Evolutionary conservation across 2,888 invertebrate species (phyloP).

Genomic region (Clivina fossor): DNA sequence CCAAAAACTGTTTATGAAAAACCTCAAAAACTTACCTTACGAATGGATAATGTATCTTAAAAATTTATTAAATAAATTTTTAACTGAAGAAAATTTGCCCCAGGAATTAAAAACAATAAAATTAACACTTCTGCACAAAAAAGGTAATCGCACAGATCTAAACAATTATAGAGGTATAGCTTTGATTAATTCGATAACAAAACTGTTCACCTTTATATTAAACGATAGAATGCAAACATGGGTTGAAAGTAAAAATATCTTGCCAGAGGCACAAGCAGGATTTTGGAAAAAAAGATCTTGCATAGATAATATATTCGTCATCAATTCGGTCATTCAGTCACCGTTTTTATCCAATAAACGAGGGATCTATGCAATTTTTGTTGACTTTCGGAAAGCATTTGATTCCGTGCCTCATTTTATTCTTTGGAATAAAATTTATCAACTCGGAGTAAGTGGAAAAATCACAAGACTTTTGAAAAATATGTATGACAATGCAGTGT

Average conservation of each 20-base stretch:
- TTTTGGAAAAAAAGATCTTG: constrained; percentile 9
- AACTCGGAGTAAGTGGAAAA: background rate
- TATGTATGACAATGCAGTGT: background rate
- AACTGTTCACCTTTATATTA: constrained; percentile 13
- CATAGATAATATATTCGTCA: constrained; percentile 2
- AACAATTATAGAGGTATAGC: constrained; percentile 25
- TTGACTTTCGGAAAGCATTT: constrained; percentile 16
- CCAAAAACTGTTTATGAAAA: no score
- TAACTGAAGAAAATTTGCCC: constrained; percentile 2
- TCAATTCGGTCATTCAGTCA: constrained; percentile 3
- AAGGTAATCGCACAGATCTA: constrained; percentile 7
- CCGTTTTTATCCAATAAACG: constrained; percentile 3
- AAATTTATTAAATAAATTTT: constrained; percentile 11
- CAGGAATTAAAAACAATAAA: background rate
- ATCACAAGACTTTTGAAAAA: constrained; percentile 5
- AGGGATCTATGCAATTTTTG: constrained; percentile 4
- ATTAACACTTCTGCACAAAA: constrained; percentile 10
- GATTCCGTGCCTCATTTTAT: constrained; percentile 3
- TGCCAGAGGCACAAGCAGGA: constrained; percentile 13
- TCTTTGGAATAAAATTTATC: constrained; percentile 10
- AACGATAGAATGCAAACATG: constrained; percentile 9
- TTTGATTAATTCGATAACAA: constrained; percentile 6
- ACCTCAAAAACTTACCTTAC: constrained; percentile 4
- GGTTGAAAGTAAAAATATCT: constrained; percentile 7
- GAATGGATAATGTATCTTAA: background rate